These are phyloP conservation scores for Mycteria americana DNA, from an alignment of 2,797 vertebrate genomes.

Conservation along the genomic window DNA sequence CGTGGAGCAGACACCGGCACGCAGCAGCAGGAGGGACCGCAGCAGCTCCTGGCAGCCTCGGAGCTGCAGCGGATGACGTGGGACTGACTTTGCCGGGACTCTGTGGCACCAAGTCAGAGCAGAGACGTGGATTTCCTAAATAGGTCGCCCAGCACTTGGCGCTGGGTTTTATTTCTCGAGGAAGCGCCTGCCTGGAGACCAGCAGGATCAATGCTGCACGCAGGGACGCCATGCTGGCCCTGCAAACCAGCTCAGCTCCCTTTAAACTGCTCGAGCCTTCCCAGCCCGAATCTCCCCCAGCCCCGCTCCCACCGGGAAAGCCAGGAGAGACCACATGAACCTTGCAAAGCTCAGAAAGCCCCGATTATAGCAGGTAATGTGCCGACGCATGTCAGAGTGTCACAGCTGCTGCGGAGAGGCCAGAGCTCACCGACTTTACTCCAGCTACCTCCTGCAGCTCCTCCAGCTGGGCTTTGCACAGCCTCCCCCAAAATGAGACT, in stretches of 20 bases:
- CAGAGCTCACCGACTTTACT: not conserved
- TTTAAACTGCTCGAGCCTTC: not conserved
- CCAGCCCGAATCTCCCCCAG: not conserved
- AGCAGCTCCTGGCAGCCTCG: fast-evolving
- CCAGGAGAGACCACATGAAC: not conserved
- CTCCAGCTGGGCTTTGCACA: not conserved
- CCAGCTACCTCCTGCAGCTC: not conserved
- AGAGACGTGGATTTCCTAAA: not conserved
- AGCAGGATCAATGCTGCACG: not conserved
- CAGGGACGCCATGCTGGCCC: not conserved
- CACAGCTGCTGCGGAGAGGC: not conserved
- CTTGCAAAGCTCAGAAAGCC: not conserved
- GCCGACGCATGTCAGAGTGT: not conserved
- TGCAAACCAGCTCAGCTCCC: not conserved
- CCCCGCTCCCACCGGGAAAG: not conserved
- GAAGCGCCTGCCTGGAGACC: not conserved
- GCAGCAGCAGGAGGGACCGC: not conserved
- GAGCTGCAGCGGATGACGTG: not conserved
- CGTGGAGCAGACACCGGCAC: fast-evolving
- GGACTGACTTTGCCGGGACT: not conserved
- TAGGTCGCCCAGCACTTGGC: not conserved
- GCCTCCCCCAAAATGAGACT: not conserved
- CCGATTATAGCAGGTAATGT: fast-evolving
- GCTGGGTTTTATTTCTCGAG: not conserved
- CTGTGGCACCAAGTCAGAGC: not conserved